Base-by-base conservation (phyloP, 2,113 vertebrate species). In the Triplophysa siluroides region DNA sequence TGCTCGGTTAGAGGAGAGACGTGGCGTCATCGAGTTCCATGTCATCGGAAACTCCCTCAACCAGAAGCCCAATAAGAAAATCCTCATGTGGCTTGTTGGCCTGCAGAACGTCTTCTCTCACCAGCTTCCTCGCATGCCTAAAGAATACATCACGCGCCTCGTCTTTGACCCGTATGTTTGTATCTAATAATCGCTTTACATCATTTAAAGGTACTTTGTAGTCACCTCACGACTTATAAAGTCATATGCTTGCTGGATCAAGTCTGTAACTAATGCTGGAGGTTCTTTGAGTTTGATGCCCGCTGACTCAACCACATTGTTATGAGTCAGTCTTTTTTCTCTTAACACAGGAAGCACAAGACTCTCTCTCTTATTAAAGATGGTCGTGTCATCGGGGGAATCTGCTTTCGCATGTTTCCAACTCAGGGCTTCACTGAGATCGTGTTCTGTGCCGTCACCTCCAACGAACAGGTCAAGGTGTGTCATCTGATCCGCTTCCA, bases 381-480 rank as follows among this genome's bases (percentile, higher is more conserved):
- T 65, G 98, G 98, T 13, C 96, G 96, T 33, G 97, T 99, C 62
- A 99, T 99, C 1, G 97, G 98, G 45, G 98, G 97, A 18, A 98
- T 99, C 90, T 99, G 97, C 85, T 99, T 99, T 88, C 95, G 97
- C 33, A 99, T 99, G 98, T 99, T 99, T 90, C 96, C 95, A 0
- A 97, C 96, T 3, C 98, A 99, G 87, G 97, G 97, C 86, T 99
- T 99, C 86, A 98, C 97, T 0, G 98, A 99, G 91, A 99, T 99
- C 62, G 98, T 99, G 76, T 99, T 99, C 89, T 99, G 97, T 86
- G 98, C 98, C 1, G 98, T 99, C 77, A 99, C 97, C 62, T 99
- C 98, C 56, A 99, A 99, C 52, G 98, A 99, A 63, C 98, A 99
- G 91, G 98, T 99, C 84, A 99, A 99, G 96, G 98, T 99, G 91